Percentiles rank a stretch among this genome's conserved stretches.
These are phyloP conservation scores for Meloidogyne chitwoodi DNA, from an alignment of 1,140 invertebrate species.

Conservation along the genomic window DNA sequence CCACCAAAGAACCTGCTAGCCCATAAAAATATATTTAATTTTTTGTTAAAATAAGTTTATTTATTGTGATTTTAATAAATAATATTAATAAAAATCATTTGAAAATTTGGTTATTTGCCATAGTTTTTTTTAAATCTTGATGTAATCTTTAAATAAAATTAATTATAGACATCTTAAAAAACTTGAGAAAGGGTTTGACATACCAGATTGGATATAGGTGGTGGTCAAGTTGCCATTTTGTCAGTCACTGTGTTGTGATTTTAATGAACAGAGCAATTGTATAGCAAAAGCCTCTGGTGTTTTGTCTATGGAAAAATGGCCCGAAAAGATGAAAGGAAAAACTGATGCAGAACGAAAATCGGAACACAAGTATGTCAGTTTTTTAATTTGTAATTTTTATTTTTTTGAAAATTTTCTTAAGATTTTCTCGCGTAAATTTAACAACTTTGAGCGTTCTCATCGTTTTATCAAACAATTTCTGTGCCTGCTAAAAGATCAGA, in stretches of 20 bases:
- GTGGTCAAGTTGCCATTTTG: neutral
- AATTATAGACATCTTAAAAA: too few species aligned
- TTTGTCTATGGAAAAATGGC: constrained; percentile 16
- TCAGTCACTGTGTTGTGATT: constrained; percentile 3
- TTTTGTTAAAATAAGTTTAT: too few species aligned
- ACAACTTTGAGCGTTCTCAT: neutral
- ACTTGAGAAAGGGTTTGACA: too few species aligned
- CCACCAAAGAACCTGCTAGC: too few species aligned
- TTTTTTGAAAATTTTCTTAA: neutral
- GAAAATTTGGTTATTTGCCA: too few species aligned
- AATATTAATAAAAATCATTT: too few species aligned
- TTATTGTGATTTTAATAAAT: too few species aligned
- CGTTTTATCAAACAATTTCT: neutral
- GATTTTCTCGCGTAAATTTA: neutral
- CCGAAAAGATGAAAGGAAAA: constrained; percentile 1
- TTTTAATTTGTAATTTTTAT: neutral
- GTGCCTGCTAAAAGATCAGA: neutral
- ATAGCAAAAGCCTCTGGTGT: constrained; percentile 3
- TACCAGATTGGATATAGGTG: too few species aligned
- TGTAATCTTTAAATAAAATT: too few species aligned
- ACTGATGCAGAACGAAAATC: neutral
- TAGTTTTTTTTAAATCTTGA: too few species aligned
- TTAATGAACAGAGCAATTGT: neutral
- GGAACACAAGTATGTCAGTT: constrained; percentile 2
- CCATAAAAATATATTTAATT: too few species aligned